Evolutionary conservation across 92 coral and sea anemone genomes (phyloP).

Genomic region (Zoanthus gigantus): DNA sequence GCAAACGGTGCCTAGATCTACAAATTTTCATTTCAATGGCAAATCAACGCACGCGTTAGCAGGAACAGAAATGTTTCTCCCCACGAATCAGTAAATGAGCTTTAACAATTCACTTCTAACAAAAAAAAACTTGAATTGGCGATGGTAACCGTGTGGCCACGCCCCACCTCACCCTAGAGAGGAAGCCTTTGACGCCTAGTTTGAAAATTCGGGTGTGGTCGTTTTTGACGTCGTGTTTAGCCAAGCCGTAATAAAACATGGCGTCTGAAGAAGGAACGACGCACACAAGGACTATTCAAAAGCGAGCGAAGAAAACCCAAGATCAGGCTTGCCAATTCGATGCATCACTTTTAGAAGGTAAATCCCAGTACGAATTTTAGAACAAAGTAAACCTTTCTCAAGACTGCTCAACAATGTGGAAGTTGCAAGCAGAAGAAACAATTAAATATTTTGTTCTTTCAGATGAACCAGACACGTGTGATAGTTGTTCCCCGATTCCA

Average conservation of each 20-base stretch:
- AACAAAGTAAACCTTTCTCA: neutral
- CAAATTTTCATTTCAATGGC: too few species aligned
- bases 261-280: conserved; percentile 98
- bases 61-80: neutral
- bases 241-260: conserved; percentile 79
- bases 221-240: conserved; percentile 81
- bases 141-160: neutral
- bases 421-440: conserved; percentile 40
- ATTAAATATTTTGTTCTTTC: conserved; percentile 62
- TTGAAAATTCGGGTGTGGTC: conserved; percentile 95
- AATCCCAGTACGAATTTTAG: conserved; percentile 42
- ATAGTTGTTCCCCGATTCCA: conserved; percentile 86
- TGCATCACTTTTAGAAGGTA: conserved; percentile 97
- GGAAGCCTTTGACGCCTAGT: conserved; percentile 48
- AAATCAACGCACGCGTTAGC: too few species aligned
- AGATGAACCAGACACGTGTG: conserved; percentile 94
- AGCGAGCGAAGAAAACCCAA: conserved; percentile 94
- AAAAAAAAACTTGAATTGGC: too few species aligned
- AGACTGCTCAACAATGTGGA: conserved; percentile 20
- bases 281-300: conserved; percentile 87
- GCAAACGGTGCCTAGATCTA: too few species aligned
- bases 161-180: conserved; percentile 55
- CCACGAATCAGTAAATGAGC: neutral
- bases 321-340: conserved; percentile 99
- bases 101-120: neutral